These are phyloP conservation scores for Amblyraja radiata DNA, from an alignment of 2,797 vertebrate genomes.

Conservation along the genomic window DNA sequence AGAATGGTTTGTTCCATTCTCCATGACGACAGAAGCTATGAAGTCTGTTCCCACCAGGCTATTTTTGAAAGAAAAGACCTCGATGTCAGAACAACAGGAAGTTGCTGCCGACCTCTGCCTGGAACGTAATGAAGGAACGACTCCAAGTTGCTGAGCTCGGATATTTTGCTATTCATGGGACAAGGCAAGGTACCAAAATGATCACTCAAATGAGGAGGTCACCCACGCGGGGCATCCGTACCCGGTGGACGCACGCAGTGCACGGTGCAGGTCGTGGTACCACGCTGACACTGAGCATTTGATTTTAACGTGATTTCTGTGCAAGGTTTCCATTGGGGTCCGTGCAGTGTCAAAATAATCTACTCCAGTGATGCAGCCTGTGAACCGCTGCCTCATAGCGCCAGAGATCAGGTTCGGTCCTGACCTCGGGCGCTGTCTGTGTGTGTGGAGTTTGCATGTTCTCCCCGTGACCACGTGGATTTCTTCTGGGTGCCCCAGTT, in stretches of 20 bases:
- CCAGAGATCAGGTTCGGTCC: too few species aligned
- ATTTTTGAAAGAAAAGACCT: slow-evolving; percentile 30
- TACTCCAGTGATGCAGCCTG: not conserved
- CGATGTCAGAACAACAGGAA: slow-evolving; percentile 14
- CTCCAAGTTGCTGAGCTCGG: not conserved
- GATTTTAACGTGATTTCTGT: not conserved
- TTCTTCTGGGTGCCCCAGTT: too few species aligned
- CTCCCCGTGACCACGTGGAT: too few species aligned
- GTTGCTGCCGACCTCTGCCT: not conserved
- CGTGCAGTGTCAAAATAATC: not conserved
- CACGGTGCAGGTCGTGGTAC: not conserved
- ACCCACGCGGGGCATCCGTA: not conserved
- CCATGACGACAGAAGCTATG: not conserved
- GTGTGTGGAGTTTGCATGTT: too few species aligned
- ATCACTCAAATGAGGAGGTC: not conserved
- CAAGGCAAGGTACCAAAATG: not conserved
- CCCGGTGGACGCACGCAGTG: not conserved
- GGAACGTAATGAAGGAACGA: not conserved
- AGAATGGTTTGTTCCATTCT: slow-evolving; percentile 17
- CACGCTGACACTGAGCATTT: not conserved
- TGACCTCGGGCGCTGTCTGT: too few species aligned
- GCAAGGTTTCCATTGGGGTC: too few species aligned
- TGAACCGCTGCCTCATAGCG: too few species aligned
- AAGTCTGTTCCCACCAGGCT: slow-evolving; percentile 17
- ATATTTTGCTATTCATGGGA: too few species aligned